Conservation (phyloP, 2,888 invertebrate species). For the Apamea epomidion region DNA sequence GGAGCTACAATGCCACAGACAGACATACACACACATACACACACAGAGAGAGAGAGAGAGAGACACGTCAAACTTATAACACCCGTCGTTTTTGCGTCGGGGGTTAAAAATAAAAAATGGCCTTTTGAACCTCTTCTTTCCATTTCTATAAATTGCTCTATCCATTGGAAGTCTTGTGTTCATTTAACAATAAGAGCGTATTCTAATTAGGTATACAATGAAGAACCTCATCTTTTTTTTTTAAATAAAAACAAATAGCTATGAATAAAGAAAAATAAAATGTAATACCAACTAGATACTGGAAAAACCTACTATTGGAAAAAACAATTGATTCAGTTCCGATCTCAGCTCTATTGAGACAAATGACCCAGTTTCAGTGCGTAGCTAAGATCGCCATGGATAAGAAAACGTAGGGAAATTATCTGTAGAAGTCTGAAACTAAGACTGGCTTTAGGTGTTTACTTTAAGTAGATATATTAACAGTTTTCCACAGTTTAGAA, state of each 20-base stretch:
- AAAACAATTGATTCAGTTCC: constrained; percentile 1
- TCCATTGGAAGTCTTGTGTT: background rate
- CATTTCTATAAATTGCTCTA: too few species aligned
- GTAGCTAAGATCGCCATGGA: constrained; percentile 8
- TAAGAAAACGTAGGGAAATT: constrained; percentile 34
- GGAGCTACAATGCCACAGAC: too few species aligned
- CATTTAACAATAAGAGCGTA: background rate
- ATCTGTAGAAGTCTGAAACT: constrained; percentile 39
- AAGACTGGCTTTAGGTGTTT: constrained; percentile 34
- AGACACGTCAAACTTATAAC: too few species aligned
- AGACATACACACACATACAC: too few species aligned
- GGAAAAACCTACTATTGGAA: background rate
- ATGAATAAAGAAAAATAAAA: background rate
- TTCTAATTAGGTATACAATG: background rate
- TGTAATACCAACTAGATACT: background rate
- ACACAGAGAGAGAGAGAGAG: too few species aligned
- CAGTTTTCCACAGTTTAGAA: constrained; percentile 24
- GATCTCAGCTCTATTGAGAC: constrained; percentile 21
- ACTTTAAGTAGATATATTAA: constrained; percentile 7
- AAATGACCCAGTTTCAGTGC: constrained; percentile 41
- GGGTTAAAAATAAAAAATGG: background rate
- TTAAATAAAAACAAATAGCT: background rate
- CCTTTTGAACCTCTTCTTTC: too few species aligned
- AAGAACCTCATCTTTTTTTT: background rate
- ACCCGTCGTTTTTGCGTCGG: too few species aligned